Percentiles rank a stretch among this genome's conserved stretches.
phyloP scores from a whole-genome alignment of 2,797 vertebrate species.

The Lepus oiostolus region DNA sequence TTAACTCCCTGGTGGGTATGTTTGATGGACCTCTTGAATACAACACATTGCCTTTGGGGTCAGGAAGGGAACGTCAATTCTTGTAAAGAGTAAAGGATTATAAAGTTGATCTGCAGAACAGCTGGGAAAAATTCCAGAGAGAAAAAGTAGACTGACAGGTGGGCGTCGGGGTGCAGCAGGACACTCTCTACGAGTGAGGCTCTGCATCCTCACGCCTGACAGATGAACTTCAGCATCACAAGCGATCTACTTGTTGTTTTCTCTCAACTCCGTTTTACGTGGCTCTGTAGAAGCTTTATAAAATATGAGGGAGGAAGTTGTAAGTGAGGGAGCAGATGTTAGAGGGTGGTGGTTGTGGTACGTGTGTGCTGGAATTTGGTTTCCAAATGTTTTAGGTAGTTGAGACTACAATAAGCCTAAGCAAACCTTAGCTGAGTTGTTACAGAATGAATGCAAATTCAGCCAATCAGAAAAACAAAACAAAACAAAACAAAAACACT shows the following conservation, averaged over 20 bases:
- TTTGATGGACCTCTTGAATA: not conserved
- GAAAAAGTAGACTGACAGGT: not conserved
- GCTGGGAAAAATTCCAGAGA: not conserved
- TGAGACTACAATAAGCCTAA: not conserved
- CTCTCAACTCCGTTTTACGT: not conserved
- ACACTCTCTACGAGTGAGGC: not conserved
- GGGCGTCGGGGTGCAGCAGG: not conserved
- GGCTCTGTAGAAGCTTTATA: not conserved
- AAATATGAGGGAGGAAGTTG: not conserved
- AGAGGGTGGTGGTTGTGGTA: not conserved
- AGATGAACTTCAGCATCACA: not conserved
- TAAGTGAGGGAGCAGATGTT: not conserved
- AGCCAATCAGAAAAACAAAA: not conserved
- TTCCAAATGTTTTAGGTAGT: conserved; percentile 9
- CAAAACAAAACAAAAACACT: not conserved
- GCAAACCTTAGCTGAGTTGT: not conserved
- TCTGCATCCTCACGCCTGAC: not conserved
- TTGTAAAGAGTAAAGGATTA: not conserved
- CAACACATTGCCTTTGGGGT: not conserved
- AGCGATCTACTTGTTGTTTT: not conserved
- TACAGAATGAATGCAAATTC: conserved; percentile 35
- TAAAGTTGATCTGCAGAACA: not conserved
- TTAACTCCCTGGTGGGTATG: not conserved
- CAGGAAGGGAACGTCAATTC: not conserved
- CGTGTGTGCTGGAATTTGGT: not conserved